Percentiles rank a stretch among this genome's conserved stretches.
Conservation (phyloP, 2,888 invertebrate species). For the Pachliopta kotzebuea region DNA sequence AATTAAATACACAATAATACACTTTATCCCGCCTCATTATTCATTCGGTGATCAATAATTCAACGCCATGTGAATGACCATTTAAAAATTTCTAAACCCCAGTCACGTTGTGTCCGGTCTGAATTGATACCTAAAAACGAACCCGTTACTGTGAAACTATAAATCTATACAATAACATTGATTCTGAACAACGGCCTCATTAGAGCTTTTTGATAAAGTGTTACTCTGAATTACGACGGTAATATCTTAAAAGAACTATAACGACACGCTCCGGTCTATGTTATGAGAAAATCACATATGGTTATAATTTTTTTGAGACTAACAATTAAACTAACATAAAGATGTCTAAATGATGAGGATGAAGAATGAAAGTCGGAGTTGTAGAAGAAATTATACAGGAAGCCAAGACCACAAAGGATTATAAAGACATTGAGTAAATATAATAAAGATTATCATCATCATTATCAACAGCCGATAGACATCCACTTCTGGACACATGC, state of each 20-base stretch:
- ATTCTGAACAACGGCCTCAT: slow-evolving; percentile 15
- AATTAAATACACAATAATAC: background rate
- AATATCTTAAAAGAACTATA: slow-evolving; percentile 6
- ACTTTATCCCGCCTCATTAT: background rate
- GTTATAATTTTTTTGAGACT: background rate
- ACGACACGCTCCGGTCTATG: slow-evolving; percentile 1
- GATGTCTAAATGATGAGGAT: too few species aligned
- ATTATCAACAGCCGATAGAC: too few species aligned
- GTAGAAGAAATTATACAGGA: too few species aligned
- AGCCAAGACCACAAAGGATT: too few species aligned
- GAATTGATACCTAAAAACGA: slow-evolving; percentile 14
- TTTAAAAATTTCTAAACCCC: slow-evolving; percentile 7
- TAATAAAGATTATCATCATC: too few species aligned
- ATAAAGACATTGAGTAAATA: too few species aligned
- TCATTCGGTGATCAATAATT: slow-evolving; percentile 13
- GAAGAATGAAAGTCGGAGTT: too few species aligned
- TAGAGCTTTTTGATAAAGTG: slow-evolving; percentile 9
- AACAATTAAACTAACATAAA: too few species aligned
- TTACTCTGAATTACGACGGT: slow-evolving; percentile 8
- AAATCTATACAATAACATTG: slow-evolving; percentile 16
- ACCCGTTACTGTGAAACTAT: slow-evolving; percentile 11
- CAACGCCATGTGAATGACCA: slow-evolving; percentile 5
- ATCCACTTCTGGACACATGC: too few species aligned
- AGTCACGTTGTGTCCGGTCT: slow-evolving; percentile 14
- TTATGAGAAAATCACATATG: background rate